phyloP scores from a whole-genome alignment of 2,113 vertebrate genomes.

The Poeciliopsis occidentalis region DNA sequence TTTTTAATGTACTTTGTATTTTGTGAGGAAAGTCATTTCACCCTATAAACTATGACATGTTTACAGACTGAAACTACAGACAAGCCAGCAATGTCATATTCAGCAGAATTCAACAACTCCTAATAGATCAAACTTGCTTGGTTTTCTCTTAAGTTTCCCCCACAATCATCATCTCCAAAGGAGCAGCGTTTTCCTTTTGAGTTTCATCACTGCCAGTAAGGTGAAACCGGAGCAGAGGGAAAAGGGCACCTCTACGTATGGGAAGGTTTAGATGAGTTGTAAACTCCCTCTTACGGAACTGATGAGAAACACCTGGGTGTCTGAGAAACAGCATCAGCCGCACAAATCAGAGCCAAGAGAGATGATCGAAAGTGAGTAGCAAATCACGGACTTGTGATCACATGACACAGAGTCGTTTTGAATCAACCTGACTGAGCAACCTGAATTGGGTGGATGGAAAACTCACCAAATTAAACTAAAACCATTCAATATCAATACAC shows the following conservation, averaged over 20 bases:
- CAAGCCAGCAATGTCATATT: conserved; percentile 33
- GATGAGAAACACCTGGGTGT: conserved; percentile 79
- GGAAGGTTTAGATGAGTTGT: conserved; percentile 76
- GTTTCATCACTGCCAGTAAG: conserved; percentile 46
- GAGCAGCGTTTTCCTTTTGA: conserved; percentile 32
- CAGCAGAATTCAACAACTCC: conserved; percentile 25
- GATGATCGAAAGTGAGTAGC: conserved; percentile 51
- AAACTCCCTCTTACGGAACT: conserved; percentile 67
- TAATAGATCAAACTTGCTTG: conserved; percentile 31
- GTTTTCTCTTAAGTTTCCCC: conserved; percentile 29
- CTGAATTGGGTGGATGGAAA: conserved; percentile 27
- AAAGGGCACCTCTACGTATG: conserved; percentile 62
- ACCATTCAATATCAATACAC: neutral
- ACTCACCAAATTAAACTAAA: conserved; percentile 40
- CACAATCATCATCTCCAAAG: conserved; percentile 35
- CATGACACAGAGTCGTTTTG: neutral
- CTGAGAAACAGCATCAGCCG: conserved; percentile 52
- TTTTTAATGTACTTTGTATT: neutral
- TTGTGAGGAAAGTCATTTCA: neutral
- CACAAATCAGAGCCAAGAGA: conserved; percentile 63
- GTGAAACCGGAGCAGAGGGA: conserved; percentile 66
- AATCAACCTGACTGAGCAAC: conserved; percentile 18
- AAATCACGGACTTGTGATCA: conserved; percentile 52
- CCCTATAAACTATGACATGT: neutral
- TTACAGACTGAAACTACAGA: conserved; percentile 21